Evolutionary conservation across 2,113 vertebrate species (phyloP).

Genomic region (Sebastes schlegelii): DNA sequence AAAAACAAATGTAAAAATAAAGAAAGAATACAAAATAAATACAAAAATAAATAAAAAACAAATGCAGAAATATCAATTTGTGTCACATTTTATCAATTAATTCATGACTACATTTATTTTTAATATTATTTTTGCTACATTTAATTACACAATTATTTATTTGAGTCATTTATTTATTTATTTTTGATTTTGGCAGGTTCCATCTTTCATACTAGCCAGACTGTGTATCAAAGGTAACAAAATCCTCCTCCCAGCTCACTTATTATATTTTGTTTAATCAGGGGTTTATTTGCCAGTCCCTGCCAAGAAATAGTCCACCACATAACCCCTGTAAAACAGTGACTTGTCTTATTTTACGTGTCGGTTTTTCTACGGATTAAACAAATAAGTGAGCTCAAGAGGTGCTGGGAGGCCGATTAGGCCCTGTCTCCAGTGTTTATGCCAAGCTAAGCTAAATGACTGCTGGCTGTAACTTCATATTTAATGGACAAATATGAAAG

Average conservation of each 20-base stretch:
- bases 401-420: background rate
- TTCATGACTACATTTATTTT: no score
- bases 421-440: background rate
- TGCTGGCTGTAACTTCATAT: no score
- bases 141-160: no score
- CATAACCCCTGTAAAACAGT: background rate
- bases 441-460: background rate
- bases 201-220: no score
- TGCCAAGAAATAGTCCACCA: background rate
- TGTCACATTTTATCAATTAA: no score
- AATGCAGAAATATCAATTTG: no score
- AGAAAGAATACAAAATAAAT: no score
- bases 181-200: no score
- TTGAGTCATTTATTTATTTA: no score
- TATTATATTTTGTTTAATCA: background rate
- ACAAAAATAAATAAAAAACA: no score
- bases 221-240: background rate
- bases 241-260: background rate
- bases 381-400: background rate
- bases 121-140: no score
- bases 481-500: background rate
- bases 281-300: background rate
- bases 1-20: no score
- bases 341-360: background rate
- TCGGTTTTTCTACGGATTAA: background rate